phyloP scores from a whole-genome alignment of 2,113 vertebrate species.

The Mustela lutreola region DNA sequence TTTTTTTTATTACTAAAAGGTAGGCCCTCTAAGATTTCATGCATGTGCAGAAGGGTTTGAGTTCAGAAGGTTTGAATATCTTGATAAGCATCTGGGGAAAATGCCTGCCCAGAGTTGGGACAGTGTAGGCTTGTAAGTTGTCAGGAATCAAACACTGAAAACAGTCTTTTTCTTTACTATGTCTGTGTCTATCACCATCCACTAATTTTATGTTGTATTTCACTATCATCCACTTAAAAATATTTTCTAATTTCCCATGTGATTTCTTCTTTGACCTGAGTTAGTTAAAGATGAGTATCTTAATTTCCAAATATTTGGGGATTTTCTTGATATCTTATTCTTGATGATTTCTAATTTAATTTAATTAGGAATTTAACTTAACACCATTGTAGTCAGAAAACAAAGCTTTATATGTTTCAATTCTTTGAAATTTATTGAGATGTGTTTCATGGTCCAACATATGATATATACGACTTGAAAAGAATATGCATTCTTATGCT shows the following conservation, averaged over 20 bases:
- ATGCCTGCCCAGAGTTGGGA: neutral
- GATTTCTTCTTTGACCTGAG: neutral
- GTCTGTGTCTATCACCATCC: neutral
- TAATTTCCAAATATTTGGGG: neutral
- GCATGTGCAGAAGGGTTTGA: neutral
- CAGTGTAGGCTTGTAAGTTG: neutral
- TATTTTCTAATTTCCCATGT: neutral
- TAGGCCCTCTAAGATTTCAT: neutral
- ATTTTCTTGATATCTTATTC: neutral
- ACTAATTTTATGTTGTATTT: neutral
- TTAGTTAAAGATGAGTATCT: neutral
- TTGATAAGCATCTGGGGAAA: fast-evolving
- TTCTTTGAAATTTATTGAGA: slow-evolving; percentile 11
- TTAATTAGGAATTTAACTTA: neutral
- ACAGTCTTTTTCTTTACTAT: neutral
- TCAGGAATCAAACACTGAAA: neutral
- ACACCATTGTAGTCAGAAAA: neutral
- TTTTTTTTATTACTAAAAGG: neutral
- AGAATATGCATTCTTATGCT: neutral
- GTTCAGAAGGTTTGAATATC: neutral
- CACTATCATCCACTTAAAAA: neutral
- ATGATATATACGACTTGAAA: neutral
- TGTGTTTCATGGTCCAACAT: neutral
- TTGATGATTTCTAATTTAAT: neutral
- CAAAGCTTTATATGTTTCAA: neutral